phyloP scores from a whole-genome alignment of 2,113 vertebrate species.

The Lucifuga dentata region DNA sequence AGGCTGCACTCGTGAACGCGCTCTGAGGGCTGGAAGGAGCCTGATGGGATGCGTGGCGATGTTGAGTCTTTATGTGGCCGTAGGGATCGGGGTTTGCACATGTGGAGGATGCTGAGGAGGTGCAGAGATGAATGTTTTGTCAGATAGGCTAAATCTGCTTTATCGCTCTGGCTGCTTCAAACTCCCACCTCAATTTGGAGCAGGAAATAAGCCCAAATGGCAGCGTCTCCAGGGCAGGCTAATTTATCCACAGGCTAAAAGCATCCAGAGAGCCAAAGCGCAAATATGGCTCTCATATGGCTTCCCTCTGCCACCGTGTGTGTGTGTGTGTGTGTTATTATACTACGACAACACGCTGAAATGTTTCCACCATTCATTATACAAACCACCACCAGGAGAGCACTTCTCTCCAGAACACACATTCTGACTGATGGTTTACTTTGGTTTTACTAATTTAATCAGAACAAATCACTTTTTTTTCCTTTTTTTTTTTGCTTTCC shows the following conservation, averaged over 20 bases:
- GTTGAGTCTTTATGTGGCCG: constrained; percentile 48
- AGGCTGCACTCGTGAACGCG: no score
- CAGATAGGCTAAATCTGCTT: constrained; percentile 67
- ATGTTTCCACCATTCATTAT: background rate
- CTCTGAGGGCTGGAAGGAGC: constrained; percentile 7
- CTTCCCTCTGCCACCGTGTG: constrained; percentile 16
- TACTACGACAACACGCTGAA: constrained; percentile 1
- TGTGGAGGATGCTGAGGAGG: constrained; percentile 38
- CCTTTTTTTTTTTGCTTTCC: no score
- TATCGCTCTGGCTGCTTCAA: constrained; percentile 67
- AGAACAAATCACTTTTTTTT: no score
- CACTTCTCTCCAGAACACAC: no score
- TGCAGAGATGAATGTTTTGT: constrained; percentile 75
- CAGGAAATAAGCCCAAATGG: constrained; percentile 62
- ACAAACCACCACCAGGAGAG: background rate
- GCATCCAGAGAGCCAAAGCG: constrained; percentile 35
- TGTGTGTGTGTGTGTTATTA: constrained; percentile 13
- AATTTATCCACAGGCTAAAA: constrained; percentile 69
- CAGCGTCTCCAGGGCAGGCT: constrained; percentile 54
- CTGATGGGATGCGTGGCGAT: constrained; percentile 42
- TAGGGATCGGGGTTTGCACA: constrained; percentile 34
- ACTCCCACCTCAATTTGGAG: constrained; percentile 83
- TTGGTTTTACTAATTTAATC: background rate
- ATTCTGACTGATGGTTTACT: no score
- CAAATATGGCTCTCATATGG: constrained; percentile 14